Evolutionary conservation across 2,113 vertebrate species (phyloP).

Genomic region (Sterna hirundo): DNA sequence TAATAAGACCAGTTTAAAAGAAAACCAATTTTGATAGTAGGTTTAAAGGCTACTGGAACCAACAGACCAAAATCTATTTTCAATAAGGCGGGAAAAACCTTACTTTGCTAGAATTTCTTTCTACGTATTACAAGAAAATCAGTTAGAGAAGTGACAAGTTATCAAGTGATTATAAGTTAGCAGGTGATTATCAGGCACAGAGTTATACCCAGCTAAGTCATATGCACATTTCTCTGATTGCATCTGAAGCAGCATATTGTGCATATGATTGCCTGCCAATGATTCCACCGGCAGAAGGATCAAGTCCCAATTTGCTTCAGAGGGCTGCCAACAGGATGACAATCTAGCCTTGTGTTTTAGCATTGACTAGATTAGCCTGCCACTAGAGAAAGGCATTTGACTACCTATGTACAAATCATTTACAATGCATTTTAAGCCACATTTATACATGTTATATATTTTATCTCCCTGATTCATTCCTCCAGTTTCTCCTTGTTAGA

Average conservation of each 20-base stretch:
- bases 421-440: not conserved
- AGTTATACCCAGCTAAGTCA: not conserved
- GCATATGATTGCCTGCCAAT: conserved; percentile 32
- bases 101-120: not conserved
- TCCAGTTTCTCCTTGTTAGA: not conserved
- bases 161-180: conserved; percentile 1
- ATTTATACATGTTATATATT: not conserved
- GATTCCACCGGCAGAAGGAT: conserved; percentile 31
- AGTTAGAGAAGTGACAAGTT: not conserved
- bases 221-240: not conserved
- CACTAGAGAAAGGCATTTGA: not conserved
- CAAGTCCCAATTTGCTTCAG: conserved; percentile 33
- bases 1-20: not conserved
- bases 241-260: conserved; percentile 31
- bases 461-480: not conserved
- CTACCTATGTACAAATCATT: not conserved
- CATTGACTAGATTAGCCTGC: not conserved
- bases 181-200: not conserved
- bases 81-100: not conserved
- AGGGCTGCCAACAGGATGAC: conserved; percentile 19
- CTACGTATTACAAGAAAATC: not conserved
- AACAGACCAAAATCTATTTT: not conserved
- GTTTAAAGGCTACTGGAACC: not conserved
- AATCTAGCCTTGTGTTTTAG: not conserved
- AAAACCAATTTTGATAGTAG: not conserved